Base-by-base conservation (phyloP, 2,113 vertebrate species). In the Pycnonotus jocosus region DNA sequence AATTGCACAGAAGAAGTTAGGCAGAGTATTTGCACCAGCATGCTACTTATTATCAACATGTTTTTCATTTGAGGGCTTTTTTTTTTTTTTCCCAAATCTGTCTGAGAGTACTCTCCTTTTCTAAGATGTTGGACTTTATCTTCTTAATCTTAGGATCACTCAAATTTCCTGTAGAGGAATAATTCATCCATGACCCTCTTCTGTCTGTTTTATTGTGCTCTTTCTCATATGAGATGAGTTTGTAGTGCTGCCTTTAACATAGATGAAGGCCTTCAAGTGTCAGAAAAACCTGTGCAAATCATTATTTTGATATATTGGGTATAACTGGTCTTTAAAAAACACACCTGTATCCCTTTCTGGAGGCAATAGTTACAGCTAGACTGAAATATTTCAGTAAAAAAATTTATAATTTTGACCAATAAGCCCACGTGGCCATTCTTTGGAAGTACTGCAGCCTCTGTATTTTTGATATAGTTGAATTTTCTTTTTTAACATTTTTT, bases 21-120 rank as follows among this genome's bases (percentile, higher is more conserved):
- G 87, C 94, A 82, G 71, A 81, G 28, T 51, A 92, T 94, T 90
- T 90, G 72, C 69, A 96, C 88, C 72, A 92, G 88, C 68, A 60
- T 90, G 88, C 85, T 95, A 74, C 85, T 96, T 91, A 91, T 48
- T 71, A 90, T 51, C 85, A 88, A 66, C 56, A 15, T 87, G 91
- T 65, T 88, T 92, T 95, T 95, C 44, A 89, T 96, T 92, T 92
- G 20, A 81, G 23, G 68, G 15, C 33, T 50, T 50, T 48, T 57
- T 24, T 60, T 57, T 48, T 69, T 8, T 42, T 58, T 28, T 62
- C 28, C 2, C 35, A 3, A 65, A 42, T 83, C 33, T 82, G 21
- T 62, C 80, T 86, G 56, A 66, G 35, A 62, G 18, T 86, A 54
- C 5, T 69, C 38, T 87, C 12, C 12, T 77, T 79, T 91, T 85